Percentiles rank a stretch among this genome's conserved stretches.
Conservation (phyloP, 1,140 invertebrate genomes). For the Drosophila ambigua region DNA sequence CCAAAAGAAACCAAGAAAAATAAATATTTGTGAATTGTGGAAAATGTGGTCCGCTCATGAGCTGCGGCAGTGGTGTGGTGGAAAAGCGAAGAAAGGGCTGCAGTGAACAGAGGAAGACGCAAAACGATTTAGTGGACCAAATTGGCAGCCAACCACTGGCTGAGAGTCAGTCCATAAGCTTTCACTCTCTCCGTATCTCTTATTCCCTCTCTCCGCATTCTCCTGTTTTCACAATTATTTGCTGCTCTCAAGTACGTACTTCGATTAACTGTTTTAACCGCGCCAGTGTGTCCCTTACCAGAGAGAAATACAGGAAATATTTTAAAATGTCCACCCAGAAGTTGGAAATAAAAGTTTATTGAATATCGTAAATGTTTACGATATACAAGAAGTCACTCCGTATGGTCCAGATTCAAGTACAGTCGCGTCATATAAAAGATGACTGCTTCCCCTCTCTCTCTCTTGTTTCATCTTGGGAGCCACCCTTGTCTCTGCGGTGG, state of each 20-base stretch:
- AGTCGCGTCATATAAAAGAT: constrained; percentile 25
- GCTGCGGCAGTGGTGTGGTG: constrained; percentile 36
- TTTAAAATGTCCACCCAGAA: constrained; percentile 37
- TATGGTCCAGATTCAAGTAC: constrained; percentile 42
- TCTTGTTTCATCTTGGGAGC: background rate
- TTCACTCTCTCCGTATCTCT: constrained; percentile 8
- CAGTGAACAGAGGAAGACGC: background rate
- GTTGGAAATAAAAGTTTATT: constrained; percentile 55
- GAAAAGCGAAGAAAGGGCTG: constrained; percentile 3
- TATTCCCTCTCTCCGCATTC: background rate
- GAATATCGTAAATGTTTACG: constrained; percentile 73
- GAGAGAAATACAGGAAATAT: constrained; percentile 20
- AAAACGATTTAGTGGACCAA: constrained; percentile 26
- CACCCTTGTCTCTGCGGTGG: constrained; percentile 5
- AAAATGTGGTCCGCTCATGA: constrained; percentile 42
- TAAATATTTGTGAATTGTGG: constrained; percentile 38
- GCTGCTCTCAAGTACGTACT: constrained; percentile 43
- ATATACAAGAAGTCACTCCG: constrained; percentile 66
- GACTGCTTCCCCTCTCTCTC: constrained; percentile 2
- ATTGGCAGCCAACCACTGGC: constrained; percentile 35
- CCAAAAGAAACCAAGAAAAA: constrained; percentile 26
- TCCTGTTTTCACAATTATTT: background rate
- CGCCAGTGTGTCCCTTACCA: constrained; percentile 40
- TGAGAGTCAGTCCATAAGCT: constrained; percentile 42
- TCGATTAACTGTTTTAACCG: constrained; percentile 55